Evolutionary conservation across 2,888 invertebrate genomes (phyloP).

Genomic region (Oconnorella tubifera): DNA sequence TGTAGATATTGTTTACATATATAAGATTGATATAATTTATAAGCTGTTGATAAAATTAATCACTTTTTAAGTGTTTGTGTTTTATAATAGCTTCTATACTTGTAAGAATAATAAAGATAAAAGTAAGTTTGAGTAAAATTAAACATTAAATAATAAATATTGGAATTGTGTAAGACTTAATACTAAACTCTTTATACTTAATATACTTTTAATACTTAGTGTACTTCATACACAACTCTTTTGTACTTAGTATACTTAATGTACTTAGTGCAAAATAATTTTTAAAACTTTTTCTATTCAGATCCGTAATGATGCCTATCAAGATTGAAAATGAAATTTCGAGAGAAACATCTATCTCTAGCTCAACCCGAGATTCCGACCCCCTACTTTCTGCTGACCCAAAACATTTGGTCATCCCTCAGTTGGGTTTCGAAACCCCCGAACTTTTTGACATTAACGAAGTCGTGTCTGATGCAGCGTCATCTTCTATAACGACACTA

Average conservation of each 20-base stretch:
- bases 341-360: background rate
- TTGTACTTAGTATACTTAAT: no score
- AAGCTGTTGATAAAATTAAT: no score
- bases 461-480: background rate
- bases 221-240: no score
- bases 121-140: no score
- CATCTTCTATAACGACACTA: no score
- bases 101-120: background rate
- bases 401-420: background rate
- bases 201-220: no score
- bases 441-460: background rate
- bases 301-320: background rate
- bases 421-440: slow-evolving; percentile 5
- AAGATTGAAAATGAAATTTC: background rate
- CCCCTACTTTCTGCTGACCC: background rate
- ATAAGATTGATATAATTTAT: no score
- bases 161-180: no score
- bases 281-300: background rate
- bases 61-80: background rate
- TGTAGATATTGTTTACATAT: no score
- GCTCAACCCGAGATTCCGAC: slow-evolving; percentile 2
- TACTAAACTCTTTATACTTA: no score
- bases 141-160: no score
- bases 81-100: background rate
- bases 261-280: background rate